Evolutionary conservation across 2,113 vertebrate species (phyloP), one percentile per base, ranked within the genome.

Genomic region (Dicentrarchus labrax): DNA sequence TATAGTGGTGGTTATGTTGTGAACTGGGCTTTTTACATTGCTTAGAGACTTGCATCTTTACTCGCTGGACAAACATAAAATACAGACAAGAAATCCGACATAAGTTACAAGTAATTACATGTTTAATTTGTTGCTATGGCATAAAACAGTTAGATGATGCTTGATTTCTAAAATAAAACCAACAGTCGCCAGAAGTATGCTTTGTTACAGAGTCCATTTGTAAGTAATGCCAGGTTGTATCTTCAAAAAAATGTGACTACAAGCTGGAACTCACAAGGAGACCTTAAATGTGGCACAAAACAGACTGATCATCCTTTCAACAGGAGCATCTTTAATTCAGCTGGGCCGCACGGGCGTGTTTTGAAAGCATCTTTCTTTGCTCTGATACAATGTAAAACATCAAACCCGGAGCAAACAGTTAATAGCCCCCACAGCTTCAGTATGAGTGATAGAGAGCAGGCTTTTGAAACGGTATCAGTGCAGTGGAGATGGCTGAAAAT

Each of bases 401-500:
- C 64, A 60, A 74, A 89, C 87, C 66, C 76, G 45, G 83, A 86
- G 48, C 72, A 76, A 79, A 89, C 74, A 36, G 30, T 78, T 84
- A 85, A 83, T 54, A 65, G 69, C 47, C 65, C 15, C 76, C 41
- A 8, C 87, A 61, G 66, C 80, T 80, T 75, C 62, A 56, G 76
- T 38, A 19, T 60, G 83, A 83, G 75, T 82, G 86, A 89, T 84
- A 80, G 82, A 41, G 72, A 78, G 85, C 82, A 60, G 61, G 61
- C 79, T 83, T 92, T 88, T 80, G 83, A 89, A 88, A 86, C n/a
- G 59, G 74, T 78, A 84, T 80, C 85, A 86, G 53, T 70, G 57
- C 72, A 70, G 86, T 76, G 83, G 80, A 78, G 84, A 80, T 84
- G 90, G 84, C 72, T 87, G 73, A 77, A 92, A 86, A 89, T 90